Percentiles rank a stretch among this genome's conserved stretches.
Evolutionary conservation across 2,888 invertebrate species (phyloP).

Genomic region (Sesia apiformis): DNA sequence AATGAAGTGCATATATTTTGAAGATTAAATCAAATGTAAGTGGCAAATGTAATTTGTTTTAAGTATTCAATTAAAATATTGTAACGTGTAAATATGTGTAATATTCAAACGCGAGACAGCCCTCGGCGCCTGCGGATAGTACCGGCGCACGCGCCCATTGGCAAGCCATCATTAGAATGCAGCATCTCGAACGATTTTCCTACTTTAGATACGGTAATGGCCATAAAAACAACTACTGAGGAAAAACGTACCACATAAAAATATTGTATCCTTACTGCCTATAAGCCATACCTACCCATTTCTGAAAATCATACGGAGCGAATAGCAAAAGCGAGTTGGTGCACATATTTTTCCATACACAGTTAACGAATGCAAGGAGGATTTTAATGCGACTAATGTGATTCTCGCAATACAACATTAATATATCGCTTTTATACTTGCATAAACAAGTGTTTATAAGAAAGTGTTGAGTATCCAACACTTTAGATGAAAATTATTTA

Average conservation of each 20-base stretch:
- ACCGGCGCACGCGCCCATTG: conserved; percentile 60
- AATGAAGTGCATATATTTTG: background rate
- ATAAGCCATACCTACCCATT: conserved; percentile 66
- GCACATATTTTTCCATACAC: conserved; percentile 70
- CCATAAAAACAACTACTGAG: conserved; percentile 57
- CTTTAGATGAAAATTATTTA: too few relatives aligned
- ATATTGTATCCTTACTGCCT: conserved; percentile 68
- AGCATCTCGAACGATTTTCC: conserved; percentile 69
- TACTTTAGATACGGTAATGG: conserved; percentile 69
- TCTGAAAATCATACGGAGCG: conserved; percentile 74
- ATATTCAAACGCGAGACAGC: conserved; percentile 20
- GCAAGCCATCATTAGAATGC: conserved; percentile 67
- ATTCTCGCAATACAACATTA: conserved; percentile 59
- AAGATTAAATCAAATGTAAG: background rate
- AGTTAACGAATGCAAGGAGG: conserved; percentile 68
- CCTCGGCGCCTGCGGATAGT: conserved; percentile 34
- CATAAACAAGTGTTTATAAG: background rate
- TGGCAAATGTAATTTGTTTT: background rate
- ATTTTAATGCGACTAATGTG: conserved; percentile 67
- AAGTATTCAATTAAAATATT: too few relatives aligned
- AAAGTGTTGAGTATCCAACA: too few relatives aligned
- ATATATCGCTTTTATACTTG: conserved; percentile 37
- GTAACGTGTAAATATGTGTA: too few relatives aligned
- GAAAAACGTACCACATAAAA: conserved; percentile 69
- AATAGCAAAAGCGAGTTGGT: conserved; percentile 48